Evolutionary conservation across 2,888 invertebrate genomes (phyloP).

Genomic region (Helleia helle): DNA sequence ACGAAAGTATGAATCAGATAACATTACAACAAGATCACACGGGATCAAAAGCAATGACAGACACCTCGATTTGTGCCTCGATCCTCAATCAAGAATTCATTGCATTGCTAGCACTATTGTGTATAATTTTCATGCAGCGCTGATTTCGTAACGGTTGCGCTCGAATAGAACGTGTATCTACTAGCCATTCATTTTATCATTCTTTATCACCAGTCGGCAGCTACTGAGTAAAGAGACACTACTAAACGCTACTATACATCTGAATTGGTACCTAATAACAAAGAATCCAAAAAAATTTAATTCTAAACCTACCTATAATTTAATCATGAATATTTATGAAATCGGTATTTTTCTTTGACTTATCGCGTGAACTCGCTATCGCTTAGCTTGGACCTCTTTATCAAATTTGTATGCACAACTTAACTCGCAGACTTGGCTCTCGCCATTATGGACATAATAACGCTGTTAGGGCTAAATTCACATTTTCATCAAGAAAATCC

Average conservation of each 20-base stretch:
- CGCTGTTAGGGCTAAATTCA: constrained; percentile 37
- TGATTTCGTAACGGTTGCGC: constrained; percentile 72
- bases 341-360: constrained; percentile 56
- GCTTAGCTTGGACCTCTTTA: constrained; percentile 56
- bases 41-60: too few species aligned
- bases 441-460: constrained; percentile 34
- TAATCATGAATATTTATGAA: constrained; percentile 8
- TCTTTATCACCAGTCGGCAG: constrained; percentile 27
- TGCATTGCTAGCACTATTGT: constrained; percentile 16
- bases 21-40: too few species aligned
- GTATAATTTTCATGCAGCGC: constrained; percentile 59
- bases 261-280: too few species aligned
- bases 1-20: too few species aligned
- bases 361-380: constrained; percentile 64
- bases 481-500: constrained; percentile 49
- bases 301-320: constrained; percentile 5
- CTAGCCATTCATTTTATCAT: constrained; percentile 40
- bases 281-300: too few species aligned
- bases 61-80: too few species aligned
- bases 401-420: constrained; percentile 40
- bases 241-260: too few species aligned
- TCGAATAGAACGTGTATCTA: constrained; percentile 69
- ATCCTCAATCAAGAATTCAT: constrained; percentile 12
- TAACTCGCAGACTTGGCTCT: constrained; percentile 40
- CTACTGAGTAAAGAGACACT: constrained; percentile 1